These are phyloP conservation scores for Propithecus deckenii DNA, from an alignment of 2,797 vertebrate species.

Conservation along the genomic window DNA sequence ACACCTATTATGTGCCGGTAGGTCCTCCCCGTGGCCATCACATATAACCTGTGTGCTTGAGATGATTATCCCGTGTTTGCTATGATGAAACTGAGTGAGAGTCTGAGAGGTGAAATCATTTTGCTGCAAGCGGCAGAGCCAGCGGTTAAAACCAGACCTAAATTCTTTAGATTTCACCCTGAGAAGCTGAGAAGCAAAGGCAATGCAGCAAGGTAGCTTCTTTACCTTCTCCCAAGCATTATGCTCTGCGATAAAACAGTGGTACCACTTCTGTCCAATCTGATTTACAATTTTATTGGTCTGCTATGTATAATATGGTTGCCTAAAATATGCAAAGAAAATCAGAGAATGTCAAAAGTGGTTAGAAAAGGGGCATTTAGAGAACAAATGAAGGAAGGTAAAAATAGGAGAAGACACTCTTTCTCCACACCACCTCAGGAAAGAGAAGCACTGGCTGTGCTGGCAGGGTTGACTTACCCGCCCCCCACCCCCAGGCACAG, in stretches of 20 bases:
- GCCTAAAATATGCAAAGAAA: not conserved
- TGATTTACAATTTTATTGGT: not conserved
- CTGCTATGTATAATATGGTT: not conserved
- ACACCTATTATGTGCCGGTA: not conserved
- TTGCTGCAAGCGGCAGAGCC: not conserved
- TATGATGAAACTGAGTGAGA: not conserved
- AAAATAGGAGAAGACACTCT: not conserved
- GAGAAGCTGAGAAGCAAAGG: not conserved
- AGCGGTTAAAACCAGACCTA: not conserved
- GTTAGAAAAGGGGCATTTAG: not conserved
- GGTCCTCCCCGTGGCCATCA: too few species aligned
- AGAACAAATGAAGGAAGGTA: not conserved
- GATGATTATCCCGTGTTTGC: not conserved
- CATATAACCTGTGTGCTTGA: not conserved
- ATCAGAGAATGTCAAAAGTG: not conserved
- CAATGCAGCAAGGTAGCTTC: not conserved
- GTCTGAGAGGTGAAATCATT: not conserved
- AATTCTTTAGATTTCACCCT: not conserved
- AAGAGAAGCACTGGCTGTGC: not conserved
- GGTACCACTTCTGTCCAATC: not conserved
- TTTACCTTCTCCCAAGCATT: too few species aligned
- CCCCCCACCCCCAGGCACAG: too few species aligned
- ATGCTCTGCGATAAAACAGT: not conserved
- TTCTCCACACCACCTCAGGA: not conserved
- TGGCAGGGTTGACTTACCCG: not conserved